Evolutionary conservation across 2,888 invertebrate species (phyloP), one percentile per base, ranked within the genome.

Genomic region (Cinara cedri): DNA sequence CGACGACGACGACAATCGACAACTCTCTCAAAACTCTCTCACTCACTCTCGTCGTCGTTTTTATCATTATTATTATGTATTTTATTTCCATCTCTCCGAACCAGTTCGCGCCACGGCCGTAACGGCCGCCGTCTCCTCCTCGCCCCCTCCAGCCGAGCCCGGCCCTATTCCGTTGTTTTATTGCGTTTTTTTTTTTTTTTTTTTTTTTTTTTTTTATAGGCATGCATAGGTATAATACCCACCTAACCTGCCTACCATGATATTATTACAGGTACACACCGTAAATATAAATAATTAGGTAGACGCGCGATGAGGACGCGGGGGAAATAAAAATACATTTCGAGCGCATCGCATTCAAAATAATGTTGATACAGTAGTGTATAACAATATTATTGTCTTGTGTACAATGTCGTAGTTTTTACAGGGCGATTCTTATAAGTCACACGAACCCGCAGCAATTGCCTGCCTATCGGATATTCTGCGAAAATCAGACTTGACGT

Each of bases 51-150:
- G 16, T 65, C 3, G n/a, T n/a, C 9, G 34, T 19, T 8, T 62
- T 57, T 16, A 19, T 60, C 14, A 49, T 51, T 34, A 34, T 68
- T 49, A 66, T 46, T 49, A 16, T 44, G 14, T 1, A 46, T 11
- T 14, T 51, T 14, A 11, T 49, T 49, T 24, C 46, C 66, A 26
- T 68, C 51, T 51, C 68, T 34, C 51, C 68, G 68, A 70, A 70
- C 68, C 68, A 70, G 68, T 70, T 70, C 51, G 54, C 68, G n/a
- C 66, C 51, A 14, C 68, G n/a, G 63, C 63, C 44, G 42, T 34
- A 8, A 21, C 55, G 21, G 55, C 55, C 55, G 19, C 19, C 54
- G 19, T 4, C 34, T 6, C 34, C 34, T 6, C 6, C 34, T 6
- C 34, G 3, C 21, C 55, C 21, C 21, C 62, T 4, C 34, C 34